Base-by-base conservation (phyloP, 2,888 invertebrate genomes). In the Palloptera scutellata region DNA sequence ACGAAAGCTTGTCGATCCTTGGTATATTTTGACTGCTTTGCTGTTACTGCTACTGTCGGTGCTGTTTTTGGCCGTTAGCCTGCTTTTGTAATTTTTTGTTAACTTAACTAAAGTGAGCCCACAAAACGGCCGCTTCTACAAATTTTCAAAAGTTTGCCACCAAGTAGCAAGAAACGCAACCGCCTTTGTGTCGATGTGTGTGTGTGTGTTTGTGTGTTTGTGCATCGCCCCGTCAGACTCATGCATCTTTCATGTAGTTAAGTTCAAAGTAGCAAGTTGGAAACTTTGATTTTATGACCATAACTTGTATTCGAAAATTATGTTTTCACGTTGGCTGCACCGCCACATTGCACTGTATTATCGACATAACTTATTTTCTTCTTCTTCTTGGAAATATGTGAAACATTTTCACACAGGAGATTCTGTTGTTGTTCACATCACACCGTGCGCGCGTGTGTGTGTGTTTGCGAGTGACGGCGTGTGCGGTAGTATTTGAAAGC, bases 191-290 rank as follows among this genome's bases (percentile, higher is more conserved):
- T 43, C 9, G 45, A 17, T 17, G 42, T 57, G 10, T n/a, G 12
- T 42, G 17, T 61, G 20, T 61, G 13, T 43, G 10, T 51, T 17
- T 17, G 42, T 57, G 10, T n/a, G 12, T 42, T 12, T 61, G 20
- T 61, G 40, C 17, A 54, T 15, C 15, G 10, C 48, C 15, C 52
- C 66, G 17, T 17, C 19, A 42, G 51, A 30, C 60, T 20, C 65
- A 67, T 74, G 69, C 64, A 70, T 72, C 64, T 73, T 71, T 73
- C 70, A 72, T 71, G 52, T 62, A 67, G 58, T 40, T 10, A 13
- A n/a, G 74, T 65, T 66, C 73, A 74, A 40, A 66, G 64, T 11
- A n/a, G 53, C 30, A 58, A 59, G 58, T 61, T 61, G 55, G n/a
- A 20, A 71, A 68, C 64, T 69, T 71, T 70, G 68, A 68, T 70